Conservation (phyloP, 2,888 invertebrate species). For the Caenorhabditis wallacei region DNA sequence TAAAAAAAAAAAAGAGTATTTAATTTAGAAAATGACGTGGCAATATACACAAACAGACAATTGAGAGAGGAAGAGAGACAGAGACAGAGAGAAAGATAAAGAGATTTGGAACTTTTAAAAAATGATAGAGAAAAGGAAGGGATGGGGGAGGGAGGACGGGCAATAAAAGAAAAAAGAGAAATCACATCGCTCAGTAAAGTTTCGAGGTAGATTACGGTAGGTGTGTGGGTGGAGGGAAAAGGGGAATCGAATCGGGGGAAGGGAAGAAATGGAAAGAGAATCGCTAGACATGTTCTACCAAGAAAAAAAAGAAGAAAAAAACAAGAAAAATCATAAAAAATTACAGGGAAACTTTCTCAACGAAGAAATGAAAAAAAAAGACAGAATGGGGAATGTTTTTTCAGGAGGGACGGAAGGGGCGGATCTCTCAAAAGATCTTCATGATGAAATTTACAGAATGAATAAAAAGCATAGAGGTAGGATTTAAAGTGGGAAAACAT, state of each 20-base stretch:
- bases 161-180: not conserved
- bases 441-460: constrained; percentile 38
- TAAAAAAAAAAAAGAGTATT: constrained; percentile 12
- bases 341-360: not conserved
- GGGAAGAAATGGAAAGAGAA: constrained; percentile 12
- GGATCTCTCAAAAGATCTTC: not conserved
- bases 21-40: constrained; percentile 48
- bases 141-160: not conserved
- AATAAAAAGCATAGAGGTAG: constrained; percentile 46
- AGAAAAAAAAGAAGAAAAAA: constrained; percentile 22
- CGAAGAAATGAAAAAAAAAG: constrained; percentile 13
- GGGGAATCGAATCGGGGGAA: constrained; percentile 32
- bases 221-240: no score
- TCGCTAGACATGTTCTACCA: constrained; percentile 51
- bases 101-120: constrained; percentile 24
- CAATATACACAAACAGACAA: constrained; percentile 58
- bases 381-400: constrained; percentile 34
- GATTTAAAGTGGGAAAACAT: constrained; percentile 7
- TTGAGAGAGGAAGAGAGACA: no score
- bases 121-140: constrained; percentile 36
- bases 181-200: constrained; percentile 41
- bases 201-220: constrained; percentile 41
- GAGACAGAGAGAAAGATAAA: not conserved
- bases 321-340: constrained; percentile 3
- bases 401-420: not conserved